Base-by-base conservation (phyloP, 2,888 invertebrate species). In the Hydropsyche betteni region DNA sequence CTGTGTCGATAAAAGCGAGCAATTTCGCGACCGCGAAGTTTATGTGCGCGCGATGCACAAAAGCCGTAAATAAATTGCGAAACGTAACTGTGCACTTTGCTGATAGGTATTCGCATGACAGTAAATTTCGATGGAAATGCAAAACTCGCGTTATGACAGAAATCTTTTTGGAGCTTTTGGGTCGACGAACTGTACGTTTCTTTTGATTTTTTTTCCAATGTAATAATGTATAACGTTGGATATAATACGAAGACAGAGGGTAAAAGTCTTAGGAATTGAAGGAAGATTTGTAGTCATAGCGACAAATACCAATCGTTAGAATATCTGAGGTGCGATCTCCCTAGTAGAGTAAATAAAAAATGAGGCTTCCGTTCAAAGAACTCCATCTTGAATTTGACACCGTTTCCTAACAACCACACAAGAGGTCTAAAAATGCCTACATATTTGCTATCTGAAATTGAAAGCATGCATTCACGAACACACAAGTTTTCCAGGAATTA, bases 311-410 rank as follows among this genome's bases (percentile, higher is more conserved):
- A 53, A 68, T 73, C 69, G 64, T 58, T 44, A 44, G 64, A 73
- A 34, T 73, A 76, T 73, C 76, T 73, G 14, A 71, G 71, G 70
- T 24, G 72, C 44, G 50, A 69, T 71, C 71, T 58, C 75, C 75
- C 53, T 16, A 10, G 5, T 12, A 58, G 53, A 74, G 53, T 68
- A 74, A 68, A 68, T 68, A 68, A 68, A 68, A 68, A 68, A 68
- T 68, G 68, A 68, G 44, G 44, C 36, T 68, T 36, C 68, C 68
- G n/a, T 34, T 44, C 68, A 24, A 24, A 58, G 58, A 24, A 24
- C 24, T 16, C 58, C 58, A 58, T 24, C 58, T 58, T 24, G 24
- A 58, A 58, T 58, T 58, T 58, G 58, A 58, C 58, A 58, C 58
- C 58, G 58, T 58, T 58, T 58, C 58, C 58, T 58, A 24, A 58